A percentile compares a stretch with the other conserved stretches of the same genome.
Evolutionary conservation across 2,797 vertebrate species (phyloP).

Genomic region (Serranus cabrilla): DNA sequence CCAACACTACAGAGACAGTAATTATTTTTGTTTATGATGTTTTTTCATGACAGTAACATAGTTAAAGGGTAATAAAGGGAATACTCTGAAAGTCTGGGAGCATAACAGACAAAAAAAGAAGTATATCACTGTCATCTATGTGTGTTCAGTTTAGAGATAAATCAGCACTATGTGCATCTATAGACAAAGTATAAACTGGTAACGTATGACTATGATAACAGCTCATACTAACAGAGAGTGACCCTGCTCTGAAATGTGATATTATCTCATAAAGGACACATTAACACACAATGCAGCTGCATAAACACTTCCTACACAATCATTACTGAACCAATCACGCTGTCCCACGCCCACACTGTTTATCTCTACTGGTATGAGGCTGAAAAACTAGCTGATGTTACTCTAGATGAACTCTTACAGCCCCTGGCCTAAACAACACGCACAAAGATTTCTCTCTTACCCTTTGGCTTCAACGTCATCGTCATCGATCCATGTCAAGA

Average conservation of each 20-base stretch:
- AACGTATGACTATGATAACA: not conserved
- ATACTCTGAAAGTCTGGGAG: too few relatives aligned
- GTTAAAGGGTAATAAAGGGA: too few relatives aligned
- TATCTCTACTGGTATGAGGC: constrained; percentile 30
- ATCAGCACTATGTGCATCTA: not conserved
- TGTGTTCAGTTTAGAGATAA: too few relatives aligned
- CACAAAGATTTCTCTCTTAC: constrained; percentile 78
- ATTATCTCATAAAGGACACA: constrained; percentile 1
- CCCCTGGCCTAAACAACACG: constrained; percentile 7
- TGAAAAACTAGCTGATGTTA: constrained; percentile 37
- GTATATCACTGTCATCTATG: too few relatives aligned
- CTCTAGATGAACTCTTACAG: constrained; percentile 37
- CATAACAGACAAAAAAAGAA: too few relatives aligned
- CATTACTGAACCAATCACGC: constrained; percentile 23
- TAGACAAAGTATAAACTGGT: not conserved
- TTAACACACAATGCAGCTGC: constrained; percentile 12
- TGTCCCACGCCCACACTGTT: constrained; percentile 5
- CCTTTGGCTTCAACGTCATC: constrained; percentile 95
- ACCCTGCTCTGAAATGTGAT: not conserved
- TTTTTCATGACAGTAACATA: too few relatives aligned
- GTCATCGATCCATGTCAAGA: constrained; percentile 97
- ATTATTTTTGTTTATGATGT: not conserved
- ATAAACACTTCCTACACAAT: constrained; percentile 23
- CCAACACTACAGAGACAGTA: constrained; percentile 68
- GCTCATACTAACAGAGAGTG: not conserved